Base-by-base conservation (phyloP, 2,888 invertebrate species). In the Micropterix aruncella region DNA sequence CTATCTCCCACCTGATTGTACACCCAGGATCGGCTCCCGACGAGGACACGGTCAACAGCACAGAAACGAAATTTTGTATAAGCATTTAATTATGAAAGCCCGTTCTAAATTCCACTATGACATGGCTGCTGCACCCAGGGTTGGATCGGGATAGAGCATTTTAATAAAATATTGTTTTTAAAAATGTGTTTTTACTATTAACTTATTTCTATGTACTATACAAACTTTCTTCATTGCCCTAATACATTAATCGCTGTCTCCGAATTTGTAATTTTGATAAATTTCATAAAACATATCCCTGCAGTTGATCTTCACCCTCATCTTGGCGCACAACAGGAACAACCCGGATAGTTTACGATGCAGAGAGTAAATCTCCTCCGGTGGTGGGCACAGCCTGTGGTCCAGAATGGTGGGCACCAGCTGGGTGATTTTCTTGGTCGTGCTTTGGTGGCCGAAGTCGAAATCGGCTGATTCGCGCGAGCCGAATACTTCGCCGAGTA, bases 351-450 rank as follows among this genome's bases (percentile, higher is more conserved):
- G 73, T 67, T 99, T 99, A 46, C 97, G 76, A 61, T 99, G 99
- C 16, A 99, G 71, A 0, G 97, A 97, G 67, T 99, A 99, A 52
- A 94, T 91, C 67, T 99, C 97, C 62, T 97, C 96, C 0, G 99
- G 99, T 0, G 99, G 99, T 2, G 99, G 94, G 47, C 93, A 92
- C 2, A 99, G 74, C 16, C 97, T 74, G 58, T 99, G 93, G 39
- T 83, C 81, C 43, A 99, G 70, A 77, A 99, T 95, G 0, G 94
- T 89, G 1, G 97, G 97, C 2, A 96, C 87, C 16, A 91, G 64
- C 51, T 94, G 91, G 48, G 99, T 83, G 40, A 77, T 62, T n/a
- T 75, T 65, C 2, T 86, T 83, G 1, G 89, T 88, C 1, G 77
- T 77, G 48, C 69, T 65, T 61, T 96, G 97, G 5, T 75, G 73